A percentile compares a stretch with the other conserved stretches of the same genome.
These are phyloP conservation scores for Eublepharis macularius DNA, from an alignment of 2,113 vertebrate species.

Conservation along the genomic window DNA sequence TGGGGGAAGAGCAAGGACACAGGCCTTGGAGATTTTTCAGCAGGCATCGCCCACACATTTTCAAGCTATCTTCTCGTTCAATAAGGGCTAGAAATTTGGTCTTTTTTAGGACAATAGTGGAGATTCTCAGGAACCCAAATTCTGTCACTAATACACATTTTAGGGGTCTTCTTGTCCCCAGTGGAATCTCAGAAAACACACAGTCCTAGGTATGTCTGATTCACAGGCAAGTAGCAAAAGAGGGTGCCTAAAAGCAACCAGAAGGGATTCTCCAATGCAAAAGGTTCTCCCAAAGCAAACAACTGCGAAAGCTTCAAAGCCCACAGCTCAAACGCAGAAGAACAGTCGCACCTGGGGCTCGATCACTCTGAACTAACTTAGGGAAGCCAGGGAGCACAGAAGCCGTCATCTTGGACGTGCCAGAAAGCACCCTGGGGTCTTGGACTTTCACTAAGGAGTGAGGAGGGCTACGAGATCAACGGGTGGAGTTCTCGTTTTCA, in stretches of 20 bases:
- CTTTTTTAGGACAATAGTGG: too few relatives aligned
- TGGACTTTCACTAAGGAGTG: neutral
- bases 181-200: too few relatives aligned
- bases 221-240: constrained; percentile 45
- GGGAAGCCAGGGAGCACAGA: constrained; percentile 52
- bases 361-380: constrained; percentile 31
- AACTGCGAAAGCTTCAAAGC: constrained; percentile 4
- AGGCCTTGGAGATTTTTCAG: too few relatives aligned
- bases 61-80: too few relatives aligned
- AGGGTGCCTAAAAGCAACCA: constrained; percentile 55
- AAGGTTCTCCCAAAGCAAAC: constrained; percentile 10
- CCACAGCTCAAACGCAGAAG: constrained; percentile 26
- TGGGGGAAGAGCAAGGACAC: too few relatives aligned
- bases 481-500: constrained; percentile 68
- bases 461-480: neutral
- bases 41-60: too few relatives aligned
- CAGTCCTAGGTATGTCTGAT: too few relatives aligned
- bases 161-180: too few relatives aligned
- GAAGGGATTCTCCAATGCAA: constrained; percentile 46
- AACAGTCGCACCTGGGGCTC: constrained; percentile 28
- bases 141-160: too few relatives aligned
- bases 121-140: too few relatives aligned
- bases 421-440: constrained; percentile 20
- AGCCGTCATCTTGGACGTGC: constrained; percentile 35
- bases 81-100: too few relatives aligned